These are phyloP conservation scores for Tachyglossus aculeatus DNA, from an alignment of 2,797 vertebrate species.

Conservation along the genomic window DNA sequence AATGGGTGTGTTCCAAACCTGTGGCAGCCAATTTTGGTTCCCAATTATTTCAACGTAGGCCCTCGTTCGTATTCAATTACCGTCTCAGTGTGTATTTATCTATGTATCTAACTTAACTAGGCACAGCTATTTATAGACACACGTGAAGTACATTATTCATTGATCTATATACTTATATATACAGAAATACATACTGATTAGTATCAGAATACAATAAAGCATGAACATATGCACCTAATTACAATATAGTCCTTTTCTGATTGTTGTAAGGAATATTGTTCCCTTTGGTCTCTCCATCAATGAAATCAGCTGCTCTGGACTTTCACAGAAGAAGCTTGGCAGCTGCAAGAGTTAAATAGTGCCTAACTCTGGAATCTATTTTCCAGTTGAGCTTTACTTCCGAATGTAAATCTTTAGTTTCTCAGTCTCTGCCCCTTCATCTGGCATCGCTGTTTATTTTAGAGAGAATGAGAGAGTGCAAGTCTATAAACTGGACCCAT, in stretches of 20 bases:
- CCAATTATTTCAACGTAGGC: not conserved
- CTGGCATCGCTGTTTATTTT: constrained; percentile 5
- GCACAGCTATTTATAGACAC: constrained; percentile 14
- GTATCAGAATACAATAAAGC: constrained; percentile 13
- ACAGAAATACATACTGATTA: constrained; percentile 39
- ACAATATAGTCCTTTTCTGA: not conserved
- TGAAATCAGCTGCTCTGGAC: not conserved
- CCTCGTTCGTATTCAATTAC: constrained; percentile 38
- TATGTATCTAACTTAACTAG: constrained; percentile 31
- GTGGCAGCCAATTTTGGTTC: not conserved
- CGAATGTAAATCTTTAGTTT: not conserved
- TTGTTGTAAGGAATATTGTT: not conserved
- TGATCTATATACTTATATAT: constrained; percentile 40
- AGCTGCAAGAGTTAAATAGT: constrained; percentile 12
- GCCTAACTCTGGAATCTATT: constrained; percentile 8
- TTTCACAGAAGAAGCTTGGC: constrained; percentile 1
- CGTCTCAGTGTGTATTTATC: constrained; percentile 16
- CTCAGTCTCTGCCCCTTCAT: not conserved
- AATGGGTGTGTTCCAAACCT: constrained; percentile 6
- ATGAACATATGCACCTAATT: constrained; percentile 27
- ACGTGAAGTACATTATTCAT: constrained; percentile 15
- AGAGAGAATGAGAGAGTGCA: no score
- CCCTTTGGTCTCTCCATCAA: not conserved
- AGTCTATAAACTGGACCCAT: no score
- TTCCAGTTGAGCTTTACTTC: constrained; percentile 4